Percentiles rank a stretch among this genome's conserved stretches.
These are phyloP conservation scores for Coremacera marginata DNA, from an alignment of 2,888 invertebrate genomes.

Conservation along the genomic window DNA sequence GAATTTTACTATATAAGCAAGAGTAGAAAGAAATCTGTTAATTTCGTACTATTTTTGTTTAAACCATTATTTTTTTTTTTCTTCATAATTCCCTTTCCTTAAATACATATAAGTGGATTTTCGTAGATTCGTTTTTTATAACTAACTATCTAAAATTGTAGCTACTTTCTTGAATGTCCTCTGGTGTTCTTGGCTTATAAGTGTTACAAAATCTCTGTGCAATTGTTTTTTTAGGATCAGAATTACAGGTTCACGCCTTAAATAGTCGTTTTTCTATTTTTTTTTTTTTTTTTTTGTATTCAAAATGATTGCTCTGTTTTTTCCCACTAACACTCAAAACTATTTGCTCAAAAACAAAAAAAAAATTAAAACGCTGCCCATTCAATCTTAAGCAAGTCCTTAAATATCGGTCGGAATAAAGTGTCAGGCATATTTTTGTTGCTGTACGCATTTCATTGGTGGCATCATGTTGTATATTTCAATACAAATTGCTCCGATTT, in stretches of 20 bases:
- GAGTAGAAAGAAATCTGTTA: too few relatives aligned
- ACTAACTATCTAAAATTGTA: too few relatives aligned
- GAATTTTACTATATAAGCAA: too few relatives aligned
- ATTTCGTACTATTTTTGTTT: too few relatives aligned
- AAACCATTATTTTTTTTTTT: too few relatives aligned
- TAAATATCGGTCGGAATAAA: not conserved
- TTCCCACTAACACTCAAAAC: not conserved
- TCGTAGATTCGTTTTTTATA: not conserved
- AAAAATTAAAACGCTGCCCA: not conserved
- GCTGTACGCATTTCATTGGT: not conserved
- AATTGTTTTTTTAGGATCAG: not conserved
- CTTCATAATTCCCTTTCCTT: too few relatives aligned
- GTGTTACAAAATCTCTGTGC: not conserved
- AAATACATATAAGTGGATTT: not conserved
- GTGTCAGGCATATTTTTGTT: not conserved
- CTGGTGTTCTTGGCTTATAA: not conserved
- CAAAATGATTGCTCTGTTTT: not conserved
- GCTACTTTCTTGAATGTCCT: not conserved
- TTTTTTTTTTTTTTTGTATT: too few relatives aligned
- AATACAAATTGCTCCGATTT: slow-evolving; percentile 7
- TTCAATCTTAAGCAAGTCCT: not conserved
- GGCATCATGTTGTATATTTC: slow-evolving; percentile 3
- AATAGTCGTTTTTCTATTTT: not conserved
- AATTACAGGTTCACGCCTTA: not conserved
- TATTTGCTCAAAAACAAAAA: not conserved